Percentiles rank a stretch among this genome's conserved stretches.
These are phyloP conservation scores for Ephestia elutella DNA, from an alignment of 1,140 invertebrate genomes.

Conservation along the genomic window DNA sequence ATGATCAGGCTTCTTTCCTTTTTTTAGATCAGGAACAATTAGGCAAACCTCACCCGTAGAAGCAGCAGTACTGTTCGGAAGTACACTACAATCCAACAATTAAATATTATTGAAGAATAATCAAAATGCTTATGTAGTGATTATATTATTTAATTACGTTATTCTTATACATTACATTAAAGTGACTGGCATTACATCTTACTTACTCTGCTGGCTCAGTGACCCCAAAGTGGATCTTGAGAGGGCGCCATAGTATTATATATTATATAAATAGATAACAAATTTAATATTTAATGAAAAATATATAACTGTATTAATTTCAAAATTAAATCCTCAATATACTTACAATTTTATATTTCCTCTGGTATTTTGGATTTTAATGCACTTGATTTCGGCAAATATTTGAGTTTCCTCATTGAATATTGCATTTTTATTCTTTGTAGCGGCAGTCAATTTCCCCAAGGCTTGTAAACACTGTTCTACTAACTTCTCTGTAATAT, in stretches of 20 bases:
- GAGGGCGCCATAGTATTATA: too few relatives aligned
- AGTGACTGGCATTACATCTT: too few relatives aligned
- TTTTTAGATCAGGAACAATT: conserved; percentile 72
- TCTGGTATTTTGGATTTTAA: conserved; percentile 54
- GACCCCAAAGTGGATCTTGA: too few relatives aligned
- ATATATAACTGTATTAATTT: too few relatives aligned
- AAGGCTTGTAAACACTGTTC: conserved; percentile 43
- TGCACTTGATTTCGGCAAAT: conserved; percentile 59
- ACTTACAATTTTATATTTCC: conserved; percentile 60
- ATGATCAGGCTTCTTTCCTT: conserved; percentile 73
- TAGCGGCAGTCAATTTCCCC: conserved; percentile 36
- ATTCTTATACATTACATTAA: too few relatives aligned
- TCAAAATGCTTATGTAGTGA: too few relatives aligned
- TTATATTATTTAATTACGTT: too few relatives aligned
- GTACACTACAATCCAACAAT: conserved; percentile 35
- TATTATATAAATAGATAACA: too few relatives aligned
- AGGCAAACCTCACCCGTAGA: conserved; percentile 74
- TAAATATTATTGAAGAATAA: background rate
- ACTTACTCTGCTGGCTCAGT: too few relatives aligned
- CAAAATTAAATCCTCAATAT: background rate
- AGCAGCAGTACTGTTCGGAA: conserved; percentile 54
- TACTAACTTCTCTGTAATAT: conserved; percentile 38
- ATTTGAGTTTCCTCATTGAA: conserved; percentile 59
- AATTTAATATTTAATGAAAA: too few relatives aligned
- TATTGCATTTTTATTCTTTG: conserved; percentile 52